Conservation (phyloP, 2,113 vertebrate species). For the Tupaia chinensis region DNA sequence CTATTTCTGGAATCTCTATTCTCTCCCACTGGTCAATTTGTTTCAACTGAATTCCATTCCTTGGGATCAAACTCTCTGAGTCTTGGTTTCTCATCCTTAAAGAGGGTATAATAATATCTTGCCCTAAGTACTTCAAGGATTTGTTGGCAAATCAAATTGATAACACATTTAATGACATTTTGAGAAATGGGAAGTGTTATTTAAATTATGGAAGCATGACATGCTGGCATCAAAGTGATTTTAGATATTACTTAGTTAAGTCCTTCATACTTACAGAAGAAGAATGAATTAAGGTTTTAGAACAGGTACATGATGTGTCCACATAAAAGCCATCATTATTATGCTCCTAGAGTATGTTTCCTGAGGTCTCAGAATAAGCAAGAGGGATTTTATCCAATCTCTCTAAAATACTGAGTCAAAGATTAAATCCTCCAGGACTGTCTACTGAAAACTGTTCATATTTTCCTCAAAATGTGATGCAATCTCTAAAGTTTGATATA, state of each 20-base stretch:
- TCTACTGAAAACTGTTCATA: not conserved
- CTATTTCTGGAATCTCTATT: constrained; percentile 39
- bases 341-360: constrained; percentile 2
- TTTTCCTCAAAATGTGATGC: constrained; percentile 52
- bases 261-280: not conserved
- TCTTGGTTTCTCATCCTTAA: constrained; percentile 26
- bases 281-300: not conserved
- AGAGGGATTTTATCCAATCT: not conserved
- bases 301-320: not conserved
- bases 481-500: constrained; percentile 41
- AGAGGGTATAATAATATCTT: constrained; percentile 7
- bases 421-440: constrained; percentile 32
- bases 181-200: not conserved
- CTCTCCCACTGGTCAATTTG: not conserved
- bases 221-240: constrained; percentile 26
- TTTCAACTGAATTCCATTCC: not conserved
- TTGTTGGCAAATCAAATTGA: constrained; percentile 35
- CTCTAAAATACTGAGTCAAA: constrained; percentile 35
- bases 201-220: constrained; percentile 21
- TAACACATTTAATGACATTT: not conserved
- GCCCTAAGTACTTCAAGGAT: constrained; percentile 2
- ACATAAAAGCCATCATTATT: constrained; percentile 16
- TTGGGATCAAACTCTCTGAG: not conserved
- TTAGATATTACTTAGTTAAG: constrained; percentile 43
- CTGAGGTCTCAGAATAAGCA: not conserved